Percentiles rank a stretch among this genome's conserved stretches.
phyloP scores from a whole-genome alignment of 2,113 vertebrate species.

The Myiozetetes cayanensis region DNA sequence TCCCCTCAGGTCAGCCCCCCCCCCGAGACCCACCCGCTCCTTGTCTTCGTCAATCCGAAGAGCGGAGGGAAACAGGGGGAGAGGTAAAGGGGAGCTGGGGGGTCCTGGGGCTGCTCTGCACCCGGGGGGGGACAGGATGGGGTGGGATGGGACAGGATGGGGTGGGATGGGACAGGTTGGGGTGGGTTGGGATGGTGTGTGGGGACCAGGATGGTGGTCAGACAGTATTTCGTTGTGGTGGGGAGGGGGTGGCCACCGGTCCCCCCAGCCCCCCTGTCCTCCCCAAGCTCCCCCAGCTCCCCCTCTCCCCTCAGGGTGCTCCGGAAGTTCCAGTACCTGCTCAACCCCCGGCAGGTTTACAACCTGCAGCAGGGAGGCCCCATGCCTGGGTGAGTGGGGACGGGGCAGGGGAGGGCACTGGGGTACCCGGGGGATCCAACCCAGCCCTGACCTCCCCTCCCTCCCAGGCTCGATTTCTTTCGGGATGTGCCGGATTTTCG shows the following conservation, averaged over 20 bases:
- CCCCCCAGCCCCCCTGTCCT: neutral
- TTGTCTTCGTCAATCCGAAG: constrained; percentile 92
- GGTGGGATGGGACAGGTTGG: too few species aligned
- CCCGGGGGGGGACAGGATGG: neutral
- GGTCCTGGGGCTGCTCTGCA: neutral
- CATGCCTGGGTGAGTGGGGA: constrained; percentile 79
- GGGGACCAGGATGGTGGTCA: neutral
- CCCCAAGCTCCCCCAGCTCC: too few species aligned
- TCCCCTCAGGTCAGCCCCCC: constrained; percentile 77
- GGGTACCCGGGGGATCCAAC: neutral
- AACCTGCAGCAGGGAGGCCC: constrained; percentile 83
- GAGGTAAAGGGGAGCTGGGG: constrained; percentile 69
- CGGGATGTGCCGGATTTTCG: constrained; percentile 84
- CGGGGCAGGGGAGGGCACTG: neutral
- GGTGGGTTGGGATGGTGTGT: too few species aligned
- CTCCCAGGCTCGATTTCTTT: constrained; percentile 86
- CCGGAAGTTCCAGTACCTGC: constrained; percentile 89
- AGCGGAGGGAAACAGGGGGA: constrained; percentile 92
- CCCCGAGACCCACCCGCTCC: constrained; percentile 82
- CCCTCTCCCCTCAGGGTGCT: constrained; percentile 74
- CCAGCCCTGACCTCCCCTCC: neutral
- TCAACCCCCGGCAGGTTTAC: constrained; percentile 93
- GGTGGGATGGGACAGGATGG: neutral
- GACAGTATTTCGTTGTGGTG: too few species aligned
- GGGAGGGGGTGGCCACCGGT: too few species aligned